Evolutionary conservation across 37 sponge, comb jelly and placozoan genomes (phyloP).

Genomic region (Ianthella basta): DNA sequence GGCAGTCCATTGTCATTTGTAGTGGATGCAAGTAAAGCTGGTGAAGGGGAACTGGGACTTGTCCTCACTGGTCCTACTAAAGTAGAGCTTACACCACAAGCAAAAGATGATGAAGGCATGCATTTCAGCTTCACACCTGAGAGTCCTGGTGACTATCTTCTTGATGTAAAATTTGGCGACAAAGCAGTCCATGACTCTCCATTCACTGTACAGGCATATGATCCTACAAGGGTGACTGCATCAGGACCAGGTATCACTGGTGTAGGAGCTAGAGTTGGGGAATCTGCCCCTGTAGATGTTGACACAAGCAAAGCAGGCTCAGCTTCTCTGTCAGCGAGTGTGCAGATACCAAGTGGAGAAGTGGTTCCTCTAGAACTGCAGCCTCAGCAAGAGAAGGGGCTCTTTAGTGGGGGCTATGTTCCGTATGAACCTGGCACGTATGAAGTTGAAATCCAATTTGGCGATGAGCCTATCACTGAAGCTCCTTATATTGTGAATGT

Average conservation of each 20-base stretch:
- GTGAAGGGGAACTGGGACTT: conserved; percentile 27
- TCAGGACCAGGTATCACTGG: conserved; percentile 92
- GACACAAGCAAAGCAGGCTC: conserved; percentile 80
- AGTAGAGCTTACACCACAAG: not conserved
- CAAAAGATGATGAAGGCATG: conserved; percentile 62
- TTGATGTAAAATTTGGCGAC: conserved; percentile 65
- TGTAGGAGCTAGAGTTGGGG: conserved; percentile 68
- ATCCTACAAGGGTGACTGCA: conserved; percentile 73
- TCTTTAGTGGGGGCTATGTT: conserved; percentile 30
- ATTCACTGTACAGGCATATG: conserved; percentile 71
- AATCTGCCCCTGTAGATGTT: conserved; percentile 72
- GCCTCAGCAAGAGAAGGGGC: not conserved
- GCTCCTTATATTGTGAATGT: conserved; percentile 73
- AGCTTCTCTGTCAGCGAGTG: conserved; percentile 65
- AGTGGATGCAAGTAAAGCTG: conserved; percentile 51
- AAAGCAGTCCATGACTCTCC: conserved; percentile 78
- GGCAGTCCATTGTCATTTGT: conserved; percentile 46
- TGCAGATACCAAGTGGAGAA: conserved; percentile 71
- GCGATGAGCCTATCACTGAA: conserved; percentile 59
- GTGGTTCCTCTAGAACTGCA: conserved; percentile 14
- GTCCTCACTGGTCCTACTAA: not conserved
- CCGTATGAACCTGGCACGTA: conserved; percentile 78
- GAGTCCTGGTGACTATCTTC: conserved; percentile 72
- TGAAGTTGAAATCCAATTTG: conserved; percentile 77
- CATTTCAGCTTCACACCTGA: conserved; percentile 58